Percentiles rank a stretch among this genome's conserved stretches.
These are phyloP conservation scores for Chrysocyon brachyurus DNA, from an alignment of 2,797 vertebrate species.

Conservation along the genomic window DNA sequence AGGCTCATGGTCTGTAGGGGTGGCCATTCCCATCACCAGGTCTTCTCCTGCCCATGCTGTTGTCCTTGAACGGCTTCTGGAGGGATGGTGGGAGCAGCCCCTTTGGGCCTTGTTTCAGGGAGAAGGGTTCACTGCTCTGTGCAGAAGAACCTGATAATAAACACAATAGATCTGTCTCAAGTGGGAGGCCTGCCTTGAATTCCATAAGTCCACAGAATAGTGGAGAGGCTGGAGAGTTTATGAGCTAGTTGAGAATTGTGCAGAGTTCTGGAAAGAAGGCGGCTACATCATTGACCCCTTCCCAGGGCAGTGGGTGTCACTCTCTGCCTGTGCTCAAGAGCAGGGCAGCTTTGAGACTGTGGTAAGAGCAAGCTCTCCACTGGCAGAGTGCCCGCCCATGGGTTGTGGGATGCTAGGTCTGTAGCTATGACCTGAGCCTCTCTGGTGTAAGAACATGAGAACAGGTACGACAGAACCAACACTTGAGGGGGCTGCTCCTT, in stretches of 20 bases:
- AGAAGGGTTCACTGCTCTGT: conserved; percentile 66
- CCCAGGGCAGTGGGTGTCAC: background rate
- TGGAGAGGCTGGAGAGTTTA: background rate
- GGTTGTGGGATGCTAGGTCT: conserved; percentile 53
- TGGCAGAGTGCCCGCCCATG: background rate
- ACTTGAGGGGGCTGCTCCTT: background rate
- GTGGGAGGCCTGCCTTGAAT: conserved; percentile 43
- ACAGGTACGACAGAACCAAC: conserved; percentile 5
- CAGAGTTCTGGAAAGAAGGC: background rate
- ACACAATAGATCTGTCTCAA: conserved; percentile 44
- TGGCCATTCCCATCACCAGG: background rate
- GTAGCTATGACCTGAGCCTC: conserved; percentile 74
- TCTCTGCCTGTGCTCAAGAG: conserved; percentile 9
- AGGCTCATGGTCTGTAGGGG: background rate
- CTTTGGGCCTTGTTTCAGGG: background rate
- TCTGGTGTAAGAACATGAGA: conserved; percentile 45
- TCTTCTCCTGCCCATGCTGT: background rate
- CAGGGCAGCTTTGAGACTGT: conserved; percentile 4
- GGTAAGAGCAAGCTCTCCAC: conserved; percentile 44
- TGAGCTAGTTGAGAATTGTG: background rate
- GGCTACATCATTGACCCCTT: fast-evolving
- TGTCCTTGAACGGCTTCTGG: background rate
- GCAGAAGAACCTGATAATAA: conserved; percentile 51
- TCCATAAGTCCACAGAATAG: background rate
- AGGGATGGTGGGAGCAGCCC: background rate